Conservation (phyloP, 2,113 vertebrate genomes). For the Poicephalus gulielmi region DNA sequence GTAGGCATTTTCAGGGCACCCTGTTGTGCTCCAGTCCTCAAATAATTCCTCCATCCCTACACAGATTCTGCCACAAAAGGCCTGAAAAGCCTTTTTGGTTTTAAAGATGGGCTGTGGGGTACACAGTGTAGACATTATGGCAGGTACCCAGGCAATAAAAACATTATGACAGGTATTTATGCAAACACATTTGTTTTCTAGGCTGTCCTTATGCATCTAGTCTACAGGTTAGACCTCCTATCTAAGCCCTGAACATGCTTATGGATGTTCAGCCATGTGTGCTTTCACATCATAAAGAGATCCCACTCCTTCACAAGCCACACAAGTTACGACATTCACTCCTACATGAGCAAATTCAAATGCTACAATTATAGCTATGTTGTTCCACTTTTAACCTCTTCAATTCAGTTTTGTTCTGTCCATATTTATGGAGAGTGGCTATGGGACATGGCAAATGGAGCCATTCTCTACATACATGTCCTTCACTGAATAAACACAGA, state of each 20-base stretch:
- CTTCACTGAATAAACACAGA: background rate
- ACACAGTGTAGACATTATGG: background rate
- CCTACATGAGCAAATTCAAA: background rate
- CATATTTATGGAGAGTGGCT: background rate
- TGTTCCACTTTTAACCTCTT: constrained; percentile 14
- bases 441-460: background rate
- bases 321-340: background rate
- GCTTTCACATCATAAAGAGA: background rate
- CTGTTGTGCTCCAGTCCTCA: background rate
- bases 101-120: background rate
- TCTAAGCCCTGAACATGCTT: background rate
- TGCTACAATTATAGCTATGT: background rate
- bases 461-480: background rate
- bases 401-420: constrained; percentile 13
- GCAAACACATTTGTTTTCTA: background rate
- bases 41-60: background rate
- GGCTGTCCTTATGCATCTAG: background rate
- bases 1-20: background rate
- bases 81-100: background rate
- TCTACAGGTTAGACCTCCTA: background rate
- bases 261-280: background rate
- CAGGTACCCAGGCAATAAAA: background rate
- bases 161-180: background rate
- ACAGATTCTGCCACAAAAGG: background rate
- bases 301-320: background rate